Evolutionary conservation across 2,113 vertebrate species (phyloP), one percentile per base, ranked within the genome.

Genomic region (Psophia crepitans): DNA sequence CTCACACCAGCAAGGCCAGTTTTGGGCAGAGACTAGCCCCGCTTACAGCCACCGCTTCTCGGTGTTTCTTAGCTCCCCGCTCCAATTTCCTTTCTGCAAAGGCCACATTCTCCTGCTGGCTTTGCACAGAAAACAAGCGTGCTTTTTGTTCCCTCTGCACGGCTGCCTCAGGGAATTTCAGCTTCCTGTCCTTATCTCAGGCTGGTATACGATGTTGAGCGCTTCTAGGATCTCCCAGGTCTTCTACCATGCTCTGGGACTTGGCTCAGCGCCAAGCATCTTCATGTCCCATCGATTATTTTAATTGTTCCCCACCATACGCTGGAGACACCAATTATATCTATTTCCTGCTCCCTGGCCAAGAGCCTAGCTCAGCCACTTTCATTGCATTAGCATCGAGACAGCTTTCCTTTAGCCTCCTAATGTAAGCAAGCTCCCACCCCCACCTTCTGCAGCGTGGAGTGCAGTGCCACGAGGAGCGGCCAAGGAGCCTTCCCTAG

Each of bases 291-390:
- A 89, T 91, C 2, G 81, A 87, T 83, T 87, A 66, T 75, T 90
- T 83, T 54, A 78, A 79, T n/a, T 75, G 78, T 35, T 85, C 78
- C 80, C 80, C 87, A 56, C 39, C 87, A 70, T 39, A 88, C 8
- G 19, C 88, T 93, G 91, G 64, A 91, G 93, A 84, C 78, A 74
- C 88, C 81, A 69, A 69, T 78, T 65, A 74, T 22, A 66, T 60
- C 77, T 71, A 60, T 88, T 83, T 87, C 83, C 93, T 92, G 93
- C 83, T 66, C 70, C 68, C 89, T 75, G 82, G 78, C 87, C 86
- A 28, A 37, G 63, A 90, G 85, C 91, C 85, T 56, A 69, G 82
- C 83, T 92, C 87, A 75, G 92, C 79, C 74, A 75, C 93, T 85
- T 82, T 58, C 86, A 65, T 6, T 85, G 63, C 75, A 64, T 77